Percentiles rank a stretch among this genome's conserved stretches.
Evolutionary conservation across 2,113 vertebrate genomes (phyloP).

Genomic region (Xyliphius kryptos): DNA sequence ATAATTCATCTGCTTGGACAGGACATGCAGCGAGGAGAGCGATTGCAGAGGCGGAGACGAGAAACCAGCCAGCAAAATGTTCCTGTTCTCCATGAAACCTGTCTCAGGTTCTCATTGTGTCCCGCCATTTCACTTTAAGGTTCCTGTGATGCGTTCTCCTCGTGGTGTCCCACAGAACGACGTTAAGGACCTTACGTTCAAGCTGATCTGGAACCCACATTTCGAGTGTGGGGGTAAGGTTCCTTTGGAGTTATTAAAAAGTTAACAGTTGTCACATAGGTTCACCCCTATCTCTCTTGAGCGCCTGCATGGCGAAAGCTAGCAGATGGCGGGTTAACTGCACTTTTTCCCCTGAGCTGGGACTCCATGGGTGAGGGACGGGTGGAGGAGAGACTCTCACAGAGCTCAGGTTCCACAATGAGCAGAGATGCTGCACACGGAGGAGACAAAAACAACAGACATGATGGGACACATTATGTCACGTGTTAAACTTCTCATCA

Average conservation of each 20-base stretch:
- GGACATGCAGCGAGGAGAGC: too few species aligned
- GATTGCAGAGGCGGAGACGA: too few species aligned
- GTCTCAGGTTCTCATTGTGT: too few species aligned
- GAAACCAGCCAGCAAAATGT: too few species aligned
- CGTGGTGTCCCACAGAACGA: too few species aligned
- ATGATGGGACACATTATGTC: constrained; percentile 43
- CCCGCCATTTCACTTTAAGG: too few species aligned
- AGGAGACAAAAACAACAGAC: constrained; percentile 16
- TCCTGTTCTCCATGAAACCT: too few species aligned
- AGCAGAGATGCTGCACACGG: constrained; percentile 22
- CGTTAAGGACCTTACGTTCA: too few species aligned
- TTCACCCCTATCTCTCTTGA: constrained; percentile 45
- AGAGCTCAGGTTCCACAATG: constrained; percentile 60
- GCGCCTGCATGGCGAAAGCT: constrained; percentile 52
- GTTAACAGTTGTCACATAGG: constrained; percentile 46
- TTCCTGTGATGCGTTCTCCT: too few species aligned
- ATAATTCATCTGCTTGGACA: too few species aligned
- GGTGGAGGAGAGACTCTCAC: constrained; percentile 60
- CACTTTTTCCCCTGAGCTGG: constrained; percentile 45
- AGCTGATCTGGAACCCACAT: too few species aligned
- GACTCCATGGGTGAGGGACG: constrained; percentile 54
- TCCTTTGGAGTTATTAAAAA: constrained; percentile 10
- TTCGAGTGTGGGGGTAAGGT: too few species aligned
- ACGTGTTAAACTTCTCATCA: constrained; percentile 12
- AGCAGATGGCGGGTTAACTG: constrained; percentile 48